phyloP scores from a whole-genome alignment of 2,113 vertebrate species.

The Alces alces region DNA sequence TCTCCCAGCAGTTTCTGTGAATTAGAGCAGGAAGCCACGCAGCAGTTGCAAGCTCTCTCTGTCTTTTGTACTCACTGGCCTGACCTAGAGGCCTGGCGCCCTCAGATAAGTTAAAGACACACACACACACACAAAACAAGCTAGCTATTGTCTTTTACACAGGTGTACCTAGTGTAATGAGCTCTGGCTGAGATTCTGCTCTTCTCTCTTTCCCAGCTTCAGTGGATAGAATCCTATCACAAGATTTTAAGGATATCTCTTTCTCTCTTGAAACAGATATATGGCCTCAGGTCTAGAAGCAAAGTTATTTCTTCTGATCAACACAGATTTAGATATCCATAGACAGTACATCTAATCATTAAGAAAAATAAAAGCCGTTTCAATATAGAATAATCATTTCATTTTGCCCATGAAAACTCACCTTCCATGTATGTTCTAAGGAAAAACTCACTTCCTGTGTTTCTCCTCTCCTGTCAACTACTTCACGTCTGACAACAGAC shows the following conservation, averaged over 20 bases:
- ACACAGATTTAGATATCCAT: not conserved
- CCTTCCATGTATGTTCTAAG: not conserved
- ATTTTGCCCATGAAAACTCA: not conserved
- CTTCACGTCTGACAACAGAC: not conserved
- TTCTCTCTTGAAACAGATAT: not conserved
- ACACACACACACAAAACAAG: not conserved
- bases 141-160: not conserved
- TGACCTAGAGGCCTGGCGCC: not conserved
- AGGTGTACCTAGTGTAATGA: not conserved
- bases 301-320: not conserved
- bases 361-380: not conserved
- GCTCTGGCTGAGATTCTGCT: not conserved
- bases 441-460: not conserved
- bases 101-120: not conserved
- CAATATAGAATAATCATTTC: not conserved
- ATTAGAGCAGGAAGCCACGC: not conserved
- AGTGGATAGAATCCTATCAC: not conserved
- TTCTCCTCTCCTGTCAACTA: not conserved
- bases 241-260: not conserved
- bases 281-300: not conserved
- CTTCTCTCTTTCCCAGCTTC: not conserved
- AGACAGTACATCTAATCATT: not conserved
- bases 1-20: not conserved
- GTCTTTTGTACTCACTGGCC: not conserved
- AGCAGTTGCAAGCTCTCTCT: not conserved